Evolutionary conservation across 2,113 vertebrate genomes (phyloP).

Genomic region (Marmota flaviventris): DNA sequence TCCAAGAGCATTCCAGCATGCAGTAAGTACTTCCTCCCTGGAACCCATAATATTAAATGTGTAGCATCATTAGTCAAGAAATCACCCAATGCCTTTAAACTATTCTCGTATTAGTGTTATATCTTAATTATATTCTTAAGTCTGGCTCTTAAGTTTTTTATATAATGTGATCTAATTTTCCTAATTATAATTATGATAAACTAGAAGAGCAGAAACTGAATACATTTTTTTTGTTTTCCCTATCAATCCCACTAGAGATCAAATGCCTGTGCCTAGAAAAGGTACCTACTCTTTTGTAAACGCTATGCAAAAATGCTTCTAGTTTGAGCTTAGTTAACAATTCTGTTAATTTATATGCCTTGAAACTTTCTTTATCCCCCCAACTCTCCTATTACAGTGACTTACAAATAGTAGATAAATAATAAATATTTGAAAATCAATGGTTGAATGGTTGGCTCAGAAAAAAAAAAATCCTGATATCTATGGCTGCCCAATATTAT

Average conservation of each 20-base stretch:
- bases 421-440: conserved; percentile 36
- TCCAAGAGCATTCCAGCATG: background rate
- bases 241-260: background rate
- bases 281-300: background rate
- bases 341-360: background rate
- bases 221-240: background rate
- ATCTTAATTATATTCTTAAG: conserved; percentile 6
- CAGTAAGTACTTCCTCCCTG: background rate
- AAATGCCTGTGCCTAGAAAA: background rate
- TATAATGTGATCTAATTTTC: background rate
- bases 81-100: background rate
- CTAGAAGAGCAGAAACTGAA: background rate
- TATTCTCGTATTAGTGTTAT: background rate
- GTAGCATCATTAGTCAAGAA: background rate
- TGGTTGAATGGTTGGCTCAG: background rate
- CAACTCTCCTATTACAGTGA: background rate
- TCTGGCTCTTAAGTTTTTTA: background rate
- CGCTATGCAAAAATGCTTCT: background rate
- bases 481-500: background rate
- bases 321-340: background rate
- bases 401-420: background rate
- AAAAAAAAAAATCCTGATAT: background rate
- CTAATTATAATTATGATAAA: background rate
- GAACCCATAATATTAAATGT: background rate
- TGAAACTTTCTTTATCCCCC: background rate